Base-by-base conservation (phyloP, 2,113 vertebrate species). In the Trogon melanurus region DNA sequence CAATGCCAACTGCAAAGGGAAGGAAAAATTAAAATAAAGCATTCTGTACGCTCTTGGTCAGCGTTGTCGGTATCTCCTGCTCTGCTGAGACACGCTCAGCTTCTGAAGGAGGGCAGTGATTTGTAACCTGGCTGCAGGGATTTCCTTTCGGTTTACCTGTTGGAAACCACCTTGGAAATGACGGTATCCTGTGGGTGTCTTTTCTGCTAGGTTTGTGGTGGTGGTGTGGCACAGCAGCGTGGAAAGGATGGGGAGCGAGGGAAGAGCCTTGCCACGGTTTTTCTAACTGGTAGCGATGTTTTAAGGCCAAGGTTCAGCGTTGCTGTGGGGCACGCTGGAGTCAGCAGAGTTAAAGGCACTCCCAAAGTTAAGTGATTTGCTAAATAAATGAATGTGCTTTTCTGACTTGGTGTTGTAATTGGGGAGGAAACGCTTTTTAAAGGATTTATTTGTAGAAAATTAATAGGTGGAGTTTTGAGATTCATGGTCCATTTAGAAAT, bases 321-420 rank as follows among this genome's bases (percentile, higher is more conserved):
- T 0, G 1, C 23, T 26, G n/a, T 69, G 69, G 74, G 21, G 7
- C 32, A 16, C 0, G 0, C 16, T 85, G 29, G 50, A 38, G 21
- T 69, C 66, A 76, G 44, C 51, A 50, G 69, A 81, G 48, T 67
- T 92, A 74, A 64, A 48, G 20, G 8, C 32, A 10, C 6, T 87
- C 48, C 57, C 73, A 65, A n/a, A n/a, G 44, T 48, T 32, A 85
- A 90, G 30, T 32, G 23, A 26, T 60, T 75, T 65, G n/a, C 27
- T 75, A 36, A 87, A 70, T 50, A 25, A 20, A 75, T 71, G n/a
- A 84, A 51, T 3, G 1, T 17, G 23, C 26, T 84, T 85, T 80
- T 60, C 26, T 20, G 26, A 47, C 27, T 69, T 74, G 16, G 14
- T 86, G 13, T 41, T 69, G 16, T 41, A 76, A 36, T 25, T 65